A percentile compares a stretch with the other conserved stretches of the same genome.
These are phyloP conservation scores for Tupaia chinensis DNA, from an alignment of 2,113 vertebrate species.

Conservation along the genomic window DNA sequence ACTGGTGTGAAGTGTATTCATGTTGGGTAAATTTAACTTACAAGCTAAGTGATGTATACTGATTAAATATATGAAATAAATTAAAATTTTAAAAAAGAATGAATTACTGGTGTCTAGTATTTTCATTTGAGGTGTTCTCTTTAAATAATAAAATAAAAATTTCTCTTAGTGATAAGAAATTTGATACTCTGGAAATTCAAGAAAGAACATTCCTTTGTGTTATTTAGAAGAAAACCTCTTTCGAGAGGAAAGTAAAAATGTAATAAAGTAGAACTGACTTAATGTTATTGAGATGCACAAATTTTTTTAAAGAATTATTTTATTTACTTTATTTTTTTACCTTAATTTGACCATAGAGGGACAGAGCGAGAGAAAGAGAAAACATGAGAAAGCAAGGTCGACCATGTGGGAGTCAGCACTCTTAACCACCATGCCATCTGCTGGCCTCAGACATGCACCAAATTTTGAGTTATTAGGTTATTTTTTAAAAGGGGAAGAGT, in stretches of 20 bases:
- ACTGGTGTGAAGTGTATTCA: too few relatives aligned
- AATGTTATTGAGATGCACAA: neutral
- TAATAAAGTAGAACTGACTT: slow-evolving; percentile 18
- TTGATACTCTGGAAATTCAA: neutral
- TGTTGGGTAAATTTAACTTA: too few relatives aligned
- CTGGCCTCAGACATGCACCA: neutral
- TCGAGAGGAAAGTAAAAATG: slow-evolving; percentile 42
- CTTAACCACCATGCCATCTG: too few relatives aligned
- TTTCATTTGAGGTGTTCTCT: slow-evolving; percentile 24
- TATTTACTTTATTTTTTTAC: too few relatives aligned
- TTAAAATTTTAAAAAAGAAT: neutral
- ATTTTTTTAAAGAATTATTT: neutral
- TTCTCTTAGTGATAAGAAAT: slow-evolving; percentile 25
- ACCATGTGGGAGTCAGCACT: too few relatives aligned
- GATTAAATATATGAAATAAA: too few relatives aligned
- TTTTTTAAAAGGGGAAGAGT: slow-evolving; percentile 31
- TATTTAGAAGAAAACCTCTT: slow-evolving; percentile 25
- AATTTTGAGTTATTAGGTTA: slow-evolving; percentile 4
- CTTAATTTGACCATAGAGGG: too few relatives aligned
- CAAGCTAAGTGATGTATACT: too few relatives aligned
- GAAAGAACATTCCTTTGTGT: slow-evolving; percentile 28
- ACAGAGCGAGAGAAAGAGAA: too few relatives aligned
- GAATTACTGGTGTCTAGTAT: neutral
- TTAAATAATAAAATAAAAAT: slow-evolving; percentile 32
- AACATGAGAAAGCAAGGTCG: too few relatives aligned